Evolutionary conservation across 2,888 invertebrate genomes (phyloP), one percentile per base, ranked within the genome.

Genomic region (Pristionchus mayeri): DNA sequence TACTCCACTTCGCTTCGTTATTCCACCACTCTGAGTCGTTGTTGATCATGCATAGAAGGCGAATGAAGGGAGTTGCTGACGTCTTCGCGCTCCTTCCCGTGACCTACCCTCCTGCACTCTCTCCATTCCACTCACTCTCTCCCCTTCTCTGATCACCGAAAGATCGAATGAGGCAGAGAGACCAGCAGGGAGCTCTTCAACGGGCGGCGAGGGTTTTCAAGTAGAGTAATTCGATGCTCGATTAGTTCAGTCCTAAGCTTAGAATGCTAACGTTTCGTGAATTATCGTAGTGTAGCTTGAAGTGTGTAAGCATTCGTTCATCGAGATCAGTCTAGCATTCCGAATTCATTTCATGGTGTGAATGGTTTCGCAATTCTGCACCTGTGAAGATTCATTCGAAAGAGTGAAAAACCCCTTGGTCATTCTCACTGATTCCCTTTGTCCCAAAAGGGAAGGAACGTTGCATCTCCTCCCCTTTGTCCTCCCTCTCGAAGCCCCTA

Each of bases 161-260:
- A 71, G 37, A 44, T 24, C 24, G 71, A 44, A n/a, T 54, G n/a
- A 54, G 16, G 71, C n/a, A 71, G 24, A 4, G 71, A 40, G 40
- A 24, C n/a, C 9, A 21, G 18, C 40, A 71, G 24, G n/a, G 40
- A 44, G 6, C 71, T 44, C 71, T 71, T 71, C 40, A 71, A 21
- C 4, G 71, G 71, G 71, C 40, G 40, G 71, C 71, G 71, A 44
- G 44, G 71, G 71, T 71, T 71, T 71, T 63, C 71, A 40, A 71
- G 71, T 71, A 40, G 71, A 27, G 63, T 24, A 71, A 71, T 71
- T 24, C 40, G 71, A 71, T 71, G 44, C 71, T n/a, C 37, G 40
- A 24, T 71, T 40, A 21, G n/a, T 16, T 9, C 37, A 13, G n/a
- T 6, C 44, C 57, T 30, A 40, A 71, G 40, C 71, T 71, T 71